Evolutionary conservation across 2,888 invertebrate genomes (phyloP).

Genomic region (Lymantria monacha): DNA sequence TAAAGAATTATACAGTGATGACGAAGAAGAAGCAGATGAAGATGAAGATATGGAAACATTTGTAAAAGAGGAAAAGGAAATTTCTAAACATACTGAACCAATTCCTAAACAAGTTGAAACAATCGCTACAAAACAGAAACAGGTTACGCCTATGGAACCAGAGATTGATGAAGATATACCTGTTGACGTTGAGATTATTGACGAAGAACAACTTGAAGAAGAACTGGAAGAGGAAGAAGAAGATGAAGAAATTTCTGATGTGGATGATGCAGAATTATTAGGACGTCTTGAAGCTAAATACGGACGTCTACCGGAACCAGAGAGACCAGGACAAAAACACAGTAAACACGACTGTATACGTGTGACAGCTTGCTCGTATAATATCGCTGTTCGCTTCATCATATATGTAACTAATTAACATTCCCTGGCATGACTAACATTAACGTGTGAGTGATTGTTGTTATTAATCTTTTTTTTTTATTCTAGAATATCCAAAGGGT

Average conservation of each 20-base stretch:
- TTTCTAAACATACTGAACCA: constrained; percentile 37
- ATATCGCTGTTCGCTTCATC: constrained; percentile 45
- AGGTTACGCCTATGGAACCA: constrained; percentile 30
- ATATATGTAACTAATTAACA: constrained; percentile 53
- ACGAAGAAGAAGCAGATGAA: constrained; percentile 49
- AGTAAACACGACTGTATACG: constrained; percentile 62
- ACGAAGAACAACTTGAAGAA: constrained; percentile 73
- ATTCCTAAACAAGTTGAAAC: not conserved
- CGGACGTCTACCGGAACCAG: constrained; percentile 84
- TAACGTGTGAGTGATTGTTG: constrained; percentile 63
- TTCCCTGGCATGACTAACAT: constrained; percentile 63
- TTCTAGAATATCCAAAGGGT: not conserved
- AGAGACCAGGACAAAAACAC: constrained; percentile 68
- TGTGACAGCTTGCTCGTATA: constrained; percentile 37
- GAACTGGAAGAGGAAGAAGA: constrained; percentile 73
- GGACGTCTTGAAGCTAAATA: constrained; percentile 88
- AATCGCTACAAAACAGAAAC: not conserved
- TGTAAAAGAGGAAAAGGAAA: constrained; percentile 48
- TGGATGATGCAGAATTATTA: constrained; percentile 87
- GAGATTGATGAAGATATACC: constrained; percentile 60
- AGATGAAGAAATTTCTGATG: constrained; percentile 82
- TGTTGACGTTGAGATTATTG: constrained; percentile 73
- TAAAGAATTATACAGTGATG: constrained; percentile 66
- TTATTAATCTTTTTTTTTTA: not conserved
- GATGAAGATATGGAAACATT: constrained; percentile 58